Percentiles rank a stretch among this genome's conserved stretches.
phyloP scores from a whole-genome alignment of 2,888 invertebrate species.

The Polia nebulosa region DNA sequence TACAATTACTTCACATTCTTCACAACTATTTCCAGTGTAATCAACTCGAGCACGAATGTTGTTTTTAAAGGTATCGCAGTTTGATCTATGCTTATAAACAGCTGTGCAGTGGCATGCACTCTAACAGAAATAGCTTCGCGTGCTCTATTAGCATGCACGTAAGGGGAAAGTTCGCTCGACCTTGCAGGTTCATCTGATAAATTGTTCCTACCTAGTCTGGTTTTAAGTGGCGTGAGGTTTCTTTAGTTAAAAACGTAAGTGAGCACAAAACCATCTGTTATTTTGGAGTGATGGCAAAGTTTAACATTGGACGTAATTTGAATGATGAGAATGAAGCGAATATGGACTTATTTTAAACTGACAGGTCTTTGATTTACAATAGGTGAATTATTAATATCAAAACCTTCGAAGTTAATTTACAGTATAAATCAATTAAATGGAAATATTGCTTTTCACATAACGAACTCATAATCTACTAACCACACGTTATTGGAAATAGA shows the following conservation, averaged over 20 bases:
- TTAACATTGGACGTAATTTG: neutral
- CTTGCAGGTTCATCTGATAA: constrained; percentile 71
- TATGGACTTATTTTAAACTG: neutral
- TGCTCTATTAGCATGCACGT: constrained; percentile 66
- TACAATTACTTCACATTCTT: constrained; percentile 24
- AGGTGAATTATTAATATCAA: too few species aligned
- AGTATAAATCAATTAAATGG: neutral
- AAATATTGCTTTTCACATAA: constrained; percentile 23
- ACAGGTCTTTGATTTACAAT: neutral
- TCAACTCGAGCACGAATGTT: constrained; percentile 29
- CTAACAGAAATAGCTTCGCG: constrained; percentile 67
- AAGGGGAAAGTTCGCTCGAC: constrained; percentile 78
- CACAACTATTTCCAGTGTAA: constrained; percentile 31
- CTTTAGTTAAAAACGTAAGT: constrained; percentile 31
- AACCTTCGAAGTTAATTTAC: neutral
- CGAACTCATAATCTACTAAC: constrained; percentile 14
- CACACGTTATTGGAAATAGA: constrained; percentile 36
- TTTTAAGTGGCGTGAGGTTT: constrained; percentile 35
- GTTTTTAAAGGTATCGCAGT: constrained; percentile 41
- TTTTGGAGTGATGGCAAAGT: constrained; percentile 8
- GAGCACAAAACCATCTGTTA: constrained; percentile 4
- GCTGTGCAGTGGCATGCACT: constrained; percentile 65
- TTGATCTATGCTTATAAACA: constrained; percentile 57
- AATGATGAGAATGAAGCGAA: neutral
- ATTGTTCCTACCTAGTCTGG: constrained; percentile 47